Evolutionary conservation across 2,888 invertebrate species (phyloP).

Genomic region (Zygaena filipendulae): DNA sequence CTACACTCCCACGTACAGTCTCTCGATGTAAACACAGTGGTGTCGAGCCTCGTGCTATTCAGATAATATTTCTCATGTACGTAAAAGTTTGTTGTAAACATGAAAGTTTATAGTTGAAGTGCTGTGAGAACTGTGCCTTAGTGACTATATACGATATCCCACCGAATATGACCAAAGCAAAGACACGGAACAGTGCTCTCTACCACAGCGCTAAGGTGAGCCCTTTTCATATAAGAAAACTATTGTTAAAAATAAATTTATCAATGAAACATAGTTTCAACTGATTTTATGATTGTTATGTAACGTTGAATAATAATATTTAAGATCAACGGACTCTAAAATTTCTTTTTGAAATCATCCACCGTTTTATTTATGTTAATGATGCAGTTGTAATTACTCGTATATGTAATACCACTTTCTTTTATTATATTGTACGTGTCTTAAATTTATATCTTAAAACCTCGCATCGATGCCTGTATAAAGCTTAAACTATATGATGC

Average conservation of each 20-base stretch:
- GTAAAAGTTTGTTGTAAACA: slow-evolving; percentile 35
- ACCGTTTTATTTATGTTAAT: no score
- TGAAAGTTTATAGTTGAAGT: slow-evolving; percentile 33
- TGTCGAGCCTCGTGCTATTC: slow-evolving; percentile 32
- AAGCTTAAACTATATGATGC: no score
- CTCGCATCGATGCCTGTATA: no score
- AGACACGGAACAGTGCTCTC: slow-evolving; percentile 71
- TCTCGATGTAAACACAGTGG: slow-evolving; percentile 54
- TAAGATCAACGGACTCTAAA: no score
- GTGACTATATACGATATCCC: slow-evolving; percentile 31
- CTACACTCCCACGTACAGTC: slow-evolving; percentile 58
- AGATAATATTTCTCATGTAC: slow-evolving; percentile 32
- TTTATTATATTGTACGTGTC: no score
- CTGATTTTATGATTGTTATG: no score
- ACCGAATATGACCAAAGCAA: slow-evolving; percentile 68
- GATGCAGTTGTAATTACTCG: no score
- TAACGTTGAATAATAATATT: no score
- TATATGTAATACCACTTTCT: no score
- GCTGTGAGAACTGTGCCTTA: slow-evolving; percentile 44
- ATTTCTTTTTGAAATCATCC: no score
- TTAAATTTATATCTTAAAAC: no score
- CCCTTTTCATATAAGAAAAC: slow-evolving; percentile 21
- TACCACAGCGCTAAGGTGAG: slow-evolving; percentile 82
- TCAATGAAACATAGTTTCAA: slow-evolving; percentile 1
- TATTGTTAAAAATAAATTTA: no score